These are phyloP conservation scores for Ganaspis brasiliensis DNA, from an alignment of 2,888 invertebrate genomes.

Conservation along the genomic window DNA sequence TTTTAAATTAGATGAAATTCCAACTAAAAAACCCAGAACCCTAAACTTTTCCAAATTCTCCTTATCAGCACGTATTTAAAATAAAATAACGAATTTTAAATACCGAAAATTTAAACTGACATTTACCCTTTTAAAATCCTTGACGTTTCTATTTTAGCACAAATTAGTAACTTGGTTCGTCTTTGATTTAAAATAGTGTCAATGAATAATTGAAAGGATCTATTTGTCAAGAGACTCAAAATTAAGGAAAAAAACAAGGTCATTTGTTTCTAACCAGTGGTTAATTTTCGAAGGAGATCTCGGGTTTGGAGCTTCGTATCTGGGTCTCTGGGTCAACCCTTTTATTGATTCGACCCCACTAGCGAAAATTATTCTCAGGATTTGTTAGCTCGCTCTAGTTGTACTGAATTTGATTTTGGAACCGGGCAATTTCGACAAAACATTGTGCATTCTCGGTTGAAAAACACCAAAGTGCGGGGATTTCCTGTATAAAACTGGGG, in stretches of 20 bases:
- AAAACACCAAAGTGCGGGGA: no score
- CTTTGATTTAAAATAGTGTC: not conserved
- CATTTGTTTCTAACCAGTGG: conserved; percentile 1
- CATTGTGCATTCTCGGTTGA: not conserved
- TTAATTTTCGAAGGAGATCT: conserved; percentile 23
- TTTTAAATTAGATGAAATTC: no score
- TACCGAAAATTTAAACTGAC: no score
- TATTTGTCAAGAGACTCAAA: conserved; percentile 4
- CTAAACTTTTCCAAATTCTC: no score
- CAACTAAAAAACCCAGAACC: no score
- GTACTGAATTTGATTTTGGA: not conserved
- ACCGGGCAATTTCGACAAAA: not conserved
- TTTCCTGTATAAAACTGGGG: not conserved
- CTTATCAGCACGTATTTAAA: no score
- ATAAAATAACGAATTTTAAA: no score
- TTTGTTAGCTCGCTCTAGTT: conserved; percentile 51
- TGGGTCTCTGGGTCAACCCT: conserved; percentile 73
- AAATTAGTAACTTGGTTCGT: no score
- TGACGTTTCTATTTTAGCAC: no score
- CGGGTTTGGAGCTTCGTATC: conserved; percentile 54
- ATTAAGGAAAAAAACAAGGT: conserved; percentile 12
- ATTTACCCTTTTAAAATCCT: no score
- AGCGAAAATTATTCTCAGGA: conserved; percentile 65
- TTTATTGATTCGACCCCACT: conserved; percentile 68
- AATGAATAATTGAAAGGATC: not conserved